Evolutionary conservation across 2,888 invertebrate species (phyloP), one percentile per base, ranked within the genome.

Genomic region (Resseliella maxima): DNA sequence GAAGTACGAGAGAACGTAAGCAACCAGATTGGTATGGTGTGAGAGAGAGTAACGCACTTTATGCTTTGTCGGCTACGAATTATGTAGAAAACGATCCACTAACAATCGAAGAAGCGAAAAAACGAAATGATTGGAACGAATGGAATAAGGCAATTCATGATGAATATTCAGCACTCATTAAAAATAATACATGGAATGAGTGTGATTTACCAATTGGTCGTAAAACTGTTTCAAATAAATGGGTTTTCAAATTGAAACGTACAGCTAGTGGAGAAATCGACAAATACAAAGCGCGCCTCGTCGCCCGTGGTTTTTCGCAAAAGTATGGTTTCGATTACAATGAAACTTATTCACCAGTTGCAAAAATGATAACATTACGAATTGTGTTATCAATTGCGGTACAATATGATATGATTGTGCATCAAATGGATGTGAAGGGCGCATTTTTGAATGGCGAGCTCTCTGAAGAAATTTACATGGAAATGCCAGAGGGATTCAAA

Each of bases 131-230:
- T 72, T 85, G 46, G 54, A 81, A 24, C 6, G 31, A 87, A 24
- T 88, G 88, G 89, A 86, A 87, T 36, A 64, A 85, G 83, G 89
- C 89, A 21, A 88, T 89, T 88, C 83, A 88, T 41, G 86, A 87
- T 72, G 89, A 89, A 86, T 88, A 88, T 41, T 85, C 21, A 24
- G 88, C 88, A 21, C 81, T 88, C 15, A 87, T 87, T 24, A 87
- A 88, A 50, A 88, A 88, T 85, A 27, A 87, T 10, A 87, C 88
- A 21, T 88, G 88, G 88, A 86, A 54, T 27, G 45, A 88, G 15
- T 81, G 85, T 15, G 87, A 87, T n/a, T 72, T 88, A 41, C 88
- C 89, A 50, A 86, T 86, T 10, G 87, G 86, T 10, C 85, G 87
- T 85, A 88, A 88, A 64, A 85, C 88, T n/a, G 38, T 86, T 24